phyloP scores from a whole-genome alignment of 2,888 invertebrate genomes.

The Siphlonurus alternatus region DNA sequence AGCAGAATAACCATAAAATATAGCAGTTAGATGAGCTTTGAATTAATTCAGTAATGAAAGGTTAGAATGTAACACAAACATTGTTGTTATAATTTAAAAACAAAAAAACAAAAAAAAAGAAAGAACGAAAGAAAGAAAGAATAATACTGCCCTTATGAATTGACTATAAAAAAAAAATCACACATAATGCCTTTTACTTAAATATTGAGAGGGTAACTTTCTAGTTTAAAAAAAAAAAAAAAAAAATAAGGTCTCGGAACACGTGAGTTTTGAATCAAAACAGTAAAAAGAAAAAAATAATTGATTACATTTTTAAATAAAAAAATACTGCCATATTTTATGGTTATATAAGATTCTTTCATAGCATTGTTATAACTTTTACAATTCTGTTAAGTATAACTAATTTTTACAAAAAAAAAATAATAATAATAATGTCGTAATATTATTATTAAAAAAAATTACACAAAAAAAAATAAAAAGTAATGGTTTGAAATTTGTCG shows the following conservation, averaged over 20 bases:
- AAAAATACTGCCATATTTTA: not conserved
- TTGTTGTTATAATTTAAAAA: not conserved
- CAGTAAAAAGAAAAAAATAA: too few relatives aligned
- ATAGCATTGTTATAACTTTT: not conserved
- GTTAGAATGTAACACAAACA: too few relatives aligned
- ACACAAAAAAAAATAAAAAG: not conserved
- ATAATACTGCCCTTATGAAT: not conserved
- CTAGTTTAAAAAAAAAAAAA: not conserved
- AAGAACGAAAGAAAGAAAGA: too few relatives aligned
- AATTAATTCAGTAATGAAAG: too few relatives aligned
- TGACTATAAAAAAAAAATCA: not conserved
- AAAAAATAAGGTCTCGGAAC: not conserved
- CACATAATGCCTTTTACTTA: not conserved
- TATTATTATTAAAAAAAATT: not conserved
- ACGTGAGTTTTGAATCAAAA: not conserved
- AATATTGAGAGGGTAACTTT: not conserved
- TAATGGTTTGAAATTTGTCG: not conserved
- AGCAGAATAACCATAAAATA: not conserved
- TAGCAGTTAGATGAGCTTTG: too few relatives aligned
- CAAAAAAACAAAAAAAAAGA: too few relatives aligned
- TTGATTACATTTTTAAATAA: too few relatives aligned
- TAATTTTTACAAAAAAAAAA: not conserved
- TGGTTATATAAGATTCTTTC: not conserved
- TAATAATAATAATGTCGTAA: not conserved
- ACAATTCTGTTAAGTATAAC: not conserved